Base-by-base conservation (phyloP, 2,113 vertebrate species). In the Megalops atlanticus region DNA sequence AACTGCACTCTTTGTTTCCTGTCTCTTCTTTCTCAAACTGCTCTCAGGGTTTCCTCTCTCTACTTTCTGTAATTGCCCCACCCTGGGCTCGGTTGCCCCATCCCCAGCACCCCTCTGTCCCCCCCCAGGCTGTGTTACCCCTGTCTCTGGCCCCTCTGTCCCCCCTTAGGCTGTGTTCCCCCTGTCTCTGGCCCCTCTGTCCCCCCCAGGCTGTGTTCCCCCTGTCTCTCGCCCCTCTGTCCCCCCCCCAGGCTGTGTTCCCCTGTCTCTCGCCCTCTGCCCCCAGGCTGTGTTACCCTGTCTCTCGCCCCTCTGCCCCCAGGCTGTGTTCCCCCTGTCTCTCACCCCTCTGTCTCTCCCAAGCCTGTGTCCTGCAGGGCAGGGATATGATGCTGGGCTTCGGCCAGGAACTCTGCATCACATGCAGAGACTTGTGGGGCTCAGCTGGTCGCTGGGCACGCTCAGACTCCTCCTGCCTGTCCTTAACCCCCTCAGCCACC, bases 221-320 rank as follows among this genome's bases (percentile, higher is more conserved):
- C 2, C 33, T 18, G 71, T 33, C 70, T n/a, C 64, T 45, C 47
- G 1, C 14, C 6, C 12, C 8, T 1, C 69, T 52, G 18, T 35
- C 70, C 79, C 54, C 69, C 77, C 68, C 77, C 54, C 54, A 52
- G 24, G 49, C 18, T 52, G 16, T 21, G 6, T 52, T 52, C 49
- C 49, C 49, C 18, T 52, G 49, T 52, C 49, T 3, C 4, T 52
- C 7, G 49, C 5, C 12, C 7, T 3, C 70, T 3, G 8, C 70
- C 69, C 74, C 54, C 54, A 31, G 54, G 2, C 43, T 10, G 43
- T 6, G 7, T 14, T 14, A 45, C 43, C 14, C 43, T 10, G 14
- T 45, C 43, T 45, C 7, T 45, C n/a, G n/a, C n/a, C n/a, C 49
- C 18, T 6, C 24, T 49, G 49, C 49, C 4, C 12, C 24, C 2